Conservation (phyloP, 2,797 vertebrate species). For the Coccyzus lansbergi region DNA sequence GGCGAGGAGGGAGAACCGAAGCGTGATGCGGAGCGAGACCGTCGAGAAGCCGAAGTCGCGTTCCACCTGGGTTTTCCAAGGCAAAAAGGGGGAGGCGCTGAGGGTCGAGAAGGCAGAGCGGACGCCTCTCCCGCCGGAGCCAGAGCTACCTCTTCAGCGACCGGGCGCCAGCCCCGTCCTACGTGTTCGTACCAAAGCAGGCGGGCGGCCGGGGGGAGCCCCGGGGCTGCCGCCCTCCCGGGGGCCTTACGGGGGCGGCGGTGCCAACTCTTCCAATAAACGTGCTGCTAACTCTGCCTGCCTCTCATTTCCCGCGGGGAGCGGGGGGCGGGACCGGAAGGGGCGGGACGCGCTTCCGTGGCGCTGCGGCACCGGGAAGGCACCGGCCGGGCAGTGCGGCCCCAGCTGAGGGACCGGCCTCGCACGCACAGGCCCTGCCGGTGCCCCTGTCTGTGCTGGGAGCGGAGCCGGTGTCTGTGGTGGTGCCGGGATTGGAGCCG, state of each 20-base stretch:
- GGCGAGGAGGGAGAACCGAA: neutral
- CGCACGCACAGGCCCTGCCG: no score
- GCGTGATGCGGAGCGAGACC: neutral
- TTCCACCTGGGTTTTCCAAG: neutral
- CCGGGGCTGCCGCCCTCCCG: neutral
- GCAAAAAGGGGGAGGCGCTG: neutral
- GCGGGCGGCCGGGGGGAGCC: neutral
- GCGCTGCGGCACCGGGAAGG: neutral
- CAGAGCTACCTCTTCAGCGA: slow-evolving; percentile 80
- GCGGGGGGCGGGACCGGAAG: neutral
- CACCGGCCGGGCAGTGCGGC: neutral
- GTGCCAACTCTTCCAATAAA: slow-evolving; percentile 62
- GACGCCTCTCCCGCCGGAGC: slow-evolving; percentile 62
- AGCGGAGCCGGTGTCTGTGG: no score
- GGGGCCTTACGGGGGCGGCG: slow-evolving; percentile 37
- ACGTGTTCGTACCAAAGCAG: slow-evolving; percentile 65
- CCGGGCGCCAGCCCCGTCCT: slow-evolving; percentile 70
- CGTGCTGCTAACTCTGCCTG: slow-evolving; percentile 55
- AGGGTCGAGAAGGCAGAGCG: neutral
- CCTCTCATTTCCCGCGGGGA: slow-evolving; percentile 21
- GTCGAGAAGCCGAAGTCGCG: neutral
- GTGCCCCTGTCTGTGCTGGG: no score
- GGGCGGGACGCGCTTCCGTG: neutral
- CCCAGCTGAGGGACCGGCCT: no score
- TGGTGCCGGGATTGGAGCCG: no score